Base-by-base conservation (phyloP, 2,888 invertebrate species). In the Coleophora flavipennella region DNA sequence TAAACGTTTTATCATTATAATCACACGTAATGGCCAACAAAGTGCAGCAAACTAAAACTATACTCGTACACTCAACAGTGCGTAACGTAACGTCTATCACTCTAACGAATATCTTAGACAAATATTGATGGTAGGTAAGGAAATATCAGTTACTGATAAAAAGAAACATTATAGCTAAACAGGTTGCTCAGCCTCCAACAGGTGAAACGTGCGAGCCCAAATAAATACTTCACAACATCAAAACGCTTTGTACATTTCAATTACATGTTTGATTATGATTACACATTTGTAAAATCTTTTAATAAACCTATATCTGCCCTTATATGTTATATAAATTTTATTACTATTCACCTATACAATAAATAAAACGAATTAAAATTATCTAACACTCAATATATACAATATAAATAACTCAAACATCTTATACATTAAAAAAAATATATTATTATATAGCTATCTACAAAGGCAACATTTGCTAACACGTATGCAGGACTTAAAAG, bases 401-500 rank as follows among this genome's bases (percentile, higher is more conserved):
- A 45, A 41, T 37, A 47, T 35, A 32, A 34, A 41, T 43, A 35
- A 38, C 38, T 38, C 10, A 13, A 33, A 33, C 13, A 11, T 11
- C 8, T 32, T 32, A 13, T 9, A 13, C 13, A 33, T 11, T 14
- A 37, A 39, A 41, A 42, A 37, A 37, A 38, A 48, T 46, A 46
- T 53, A 52, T 41, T 45, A 42, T 29, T 34, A 34, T 20, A 14
- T 32, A 34, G 49, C 59, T 59, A 69, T 62, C 66, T 73, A 74
- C 56, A 65, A 77, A 81, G 81, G 81, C 81, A 80, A 80, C 71
- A 67, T 59, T 70, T 73, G 67, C 72, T 67, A 67, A 64, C 59
- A 69, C 60, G 48, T 53, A 59, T 59, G 62, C 63, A 60, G 63
- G 64, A 73, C 72, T 67, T 79, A 80, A 80, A 84, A 81, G 81